Percentiles rank a stretch among this genome's conserved stretches.
phyloP scores from a whole-genome alignment of 1,140 invertebrate genomes.

The Papilio machaon region DNA sequence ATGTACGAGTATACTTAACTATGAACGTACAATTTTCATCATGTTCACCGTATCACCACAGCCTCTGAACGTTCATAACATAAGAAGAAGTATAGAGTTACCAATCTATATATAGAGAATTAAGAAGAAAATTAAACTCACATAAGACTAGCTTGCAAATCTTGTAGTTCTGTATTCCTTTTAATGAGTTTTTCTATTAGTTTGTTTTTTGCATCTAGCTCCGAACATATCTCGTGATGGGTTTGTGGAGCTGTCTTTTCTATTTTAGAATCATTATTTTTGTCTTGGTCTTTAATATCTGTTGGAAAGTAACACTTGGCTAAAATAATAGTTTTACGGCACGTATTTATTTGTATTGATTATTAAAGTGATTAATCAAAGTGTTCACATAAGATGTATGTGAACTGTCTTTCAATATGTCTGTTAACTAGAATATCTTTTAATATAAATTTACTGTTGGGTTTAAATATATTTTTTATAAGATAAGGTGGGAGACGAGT shows the following conservation, averaged over 20 bases:
- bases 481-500: too few relatives aligned
- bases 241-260: slow-evolving; percentile 56
- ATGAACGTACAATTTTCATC: too few relatives aligned
- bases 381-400: too few relatives aligned
- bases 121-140: slow-evolving; percentile 44
- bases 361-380: neutral
- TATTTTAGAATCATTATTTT: slow-evolving; percentile 43
- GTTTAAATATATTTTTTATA: too few relatives aligned
- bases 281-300: slow-evolving; percentile 30
- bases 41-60: too few relatives aligned
- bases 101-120: neutral
- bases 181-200: slow-evolving; percentile 54
- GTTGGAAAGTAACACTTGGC: neutral
- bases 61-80: too few relatives aligned
- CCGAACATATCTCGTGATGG: slow-evolving; percentile 51
- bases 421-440: too few relatives aligned
- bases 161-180: slow-evolving; percentile 56
- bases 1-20: too few relatives aligned
- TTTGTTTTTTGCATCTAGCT: slow-evolving; percentile 58
- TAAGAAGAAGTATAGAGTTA: too few relatives aligned
- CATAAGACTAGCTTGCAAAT: slow-evolving; percentile 58
- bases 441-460: too few relatives aligned
- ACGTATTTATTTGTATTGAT: slow-evolving; percentile 11
- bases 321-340: neutral
- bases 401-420: too few relatives aligned